Evolutionary conservation across 2,888 invertebrate species (phyloP).

Genomic region (Diloba caeruleocephala): DNA sequence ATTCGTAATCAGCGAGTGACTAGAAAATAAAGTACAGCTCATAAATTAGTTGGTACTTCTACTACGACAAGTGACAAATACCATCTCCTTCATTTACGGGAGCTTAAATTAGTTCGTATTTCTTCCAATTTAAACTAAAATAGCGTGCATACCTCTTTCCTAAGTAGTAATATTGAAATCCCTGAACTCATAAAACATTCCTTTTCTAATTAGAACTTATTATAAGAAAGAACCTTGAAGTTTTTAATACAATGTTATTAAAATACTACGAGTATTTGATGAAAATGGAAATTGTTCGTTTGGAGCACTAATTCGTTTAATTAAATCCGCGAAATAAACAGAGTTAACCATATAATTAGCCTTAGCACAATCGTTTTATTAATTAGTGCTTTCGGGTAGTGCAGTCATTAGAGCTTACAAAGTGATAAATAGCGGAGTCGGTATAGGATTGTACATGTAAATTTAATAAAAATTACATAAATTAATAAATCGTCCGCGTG

Average conservation of each 20-base stretch:
- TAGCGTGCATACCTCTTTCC: slow-evolving; percentile 22
- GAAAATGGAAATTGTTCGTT: slow-evolving; percentile 12
- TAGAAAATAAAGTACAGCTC: slow-evolving; percentile 23
- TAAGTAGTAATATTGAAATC: slow-evolving; percentile 22
- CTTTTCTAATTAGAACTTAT: slow-evolving; percentile 15
- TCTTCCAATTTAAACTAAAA: slow-evolving; percentile 28
- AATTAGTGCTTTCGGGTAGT: slow-evolving; percentile 11
- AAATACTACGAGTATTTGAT: slow-evolving; percentile 21
- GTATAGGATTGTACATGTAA: no score
- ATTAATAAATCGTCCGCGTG: no score
- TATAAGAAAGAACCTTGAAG: slow-evolving; percentile 13
- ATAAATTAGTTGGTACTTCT: slow-evolving; percentile 27
- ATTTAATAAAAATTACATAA: no score
- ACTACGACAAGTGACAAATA: slow-evolving; percentile 40
- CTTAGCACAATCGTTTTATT: slow-evolving; percentile 18
- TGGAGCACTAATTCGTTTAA: slow-evolving; percentile 19
- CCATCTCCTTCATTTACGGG: slow-evolving; percentile 17
- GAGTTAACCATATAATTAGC: slow-evolving; percentile 32
- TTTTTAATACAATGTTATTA: slow-evolving; percentile 15
- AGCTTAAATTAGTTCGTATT: slow-evolving; percentile 36
- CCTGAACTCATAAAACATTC: slow-evolving; percentile 30
- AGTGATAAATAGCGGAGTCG: slow-evolving; percentile 5
- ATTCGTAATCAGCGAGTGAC: slow-evolving; percentile 20
- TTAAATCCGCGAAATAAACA: slow-evolving; percentile 28
- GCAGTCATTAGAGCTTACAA: slow-evolving; percentile 18